Base-by-base conservation (phyloP, 2,113 vertebrate species). In the Pipra filicauda region DNA sequence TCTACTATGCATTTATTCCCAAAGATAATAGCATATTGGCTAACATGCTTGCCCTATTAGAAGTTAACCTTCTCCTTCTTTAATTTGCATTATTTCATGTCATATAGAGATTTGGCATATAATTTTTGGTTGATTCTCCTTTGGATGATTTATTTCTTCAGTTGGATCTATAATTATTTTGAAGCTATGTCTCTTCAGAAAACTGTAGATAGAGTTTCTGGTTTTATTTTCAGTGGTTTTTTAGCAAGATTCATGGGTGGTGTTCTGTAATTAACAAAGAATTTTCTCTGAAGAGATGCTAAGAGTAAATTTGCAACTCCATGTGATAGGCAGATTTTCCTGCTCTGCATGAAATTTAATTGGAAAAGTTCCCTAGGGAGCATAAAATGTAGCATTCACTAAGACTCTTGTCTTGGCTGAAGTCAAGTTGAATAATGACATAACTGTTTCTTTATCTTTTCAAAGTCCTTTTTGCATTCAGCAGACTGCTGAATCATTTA, bases 211-310 rank as follows among this genome's bases (percentile, higher is more conserved):
- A 72, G 15, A 80, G 73, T 76, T 77, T 96, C 30, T 81, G 69
- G 27, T n/a, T 88, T 81, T 94, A 64, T 89, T 96, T 91, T 86
- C 51, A 65, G 30, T 67, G 35, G 3, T 5, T 91, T 79, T 90
- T 91, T 62, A 85, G 51, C 54, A 79, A 78, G 48, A 61, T 65
- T 84, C 85, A 28, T 81, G 72, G 65, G 69, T 81, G 69, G 41
- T 74, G 35, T 88, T 90, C 88, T 95, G 90, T 96, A 96, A 94
- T 96, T 96, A 96, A 95, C 82, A 39, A 91, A 92, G 57, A 88
- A 95, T 92, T 94, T 97, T 95, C 81, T 95, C 88, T 78, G 77
- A 95, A 93, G 81, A 85, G 62, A 31, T 72, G 57, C 73, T 87
- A 74, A 74, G 46, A 92, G 85, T 79, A 93, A 95, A 86, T 86